Evolutionary conservation across 1,140 invertebrate species (phyloP).

Genomic region (Magallana angulata): DNA sequence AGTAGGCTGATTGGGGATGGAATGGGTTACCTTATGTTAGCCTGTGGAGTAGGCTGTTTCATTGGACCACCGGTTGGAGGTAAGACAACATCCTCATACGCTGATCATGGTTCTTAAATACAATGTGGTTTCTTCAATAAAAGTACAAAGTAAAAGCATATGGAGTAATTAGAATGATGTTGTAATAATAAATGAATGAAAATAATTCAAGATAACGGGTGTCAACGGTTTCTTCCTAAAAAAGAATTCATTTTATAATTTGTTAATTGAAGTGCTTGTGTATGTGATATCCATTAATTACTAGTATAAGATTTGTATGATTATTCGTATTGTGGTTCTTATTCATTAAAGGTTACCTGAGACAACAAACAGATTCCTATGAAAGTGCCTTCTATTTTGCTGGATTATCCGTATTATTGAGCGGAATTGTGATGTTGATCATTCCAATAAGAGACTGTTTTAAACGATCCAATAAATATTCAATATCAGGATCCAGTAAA

Average conservation of each 20-base stretch:
- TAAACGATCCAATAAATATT: background rate
- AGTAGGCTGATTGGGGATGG: conserved; percentile 65
- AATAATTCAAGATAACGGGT: too few relatives aligned
- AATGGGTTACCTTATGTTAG: conserved; percentile 72
- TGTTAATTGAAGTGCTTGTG: too few relatives aligned
- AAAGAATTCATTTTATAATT: too few relatives aligned
- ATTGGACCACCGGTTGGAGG: conserved; percentile 73
- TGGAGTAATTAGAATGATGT: too few relatives aligned
- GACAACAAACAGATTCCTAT: background rate
- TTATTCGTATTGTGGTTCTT: too few relatives aligned
- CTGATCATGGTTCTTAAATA: too few relatives aligned
- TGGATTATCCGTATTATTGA: background rate
- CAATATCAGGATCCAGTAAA: background rate
- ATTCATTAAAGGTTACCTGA: background rate
- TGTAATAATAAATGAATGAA: too few relatives aligned
- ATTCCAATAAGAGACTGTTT: background rate
- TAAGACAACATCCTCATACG: conserved; percentile 47
- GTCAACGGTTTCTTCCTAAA: too few relatives aligned
- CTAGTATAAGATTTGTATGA: too few relatives aligned
- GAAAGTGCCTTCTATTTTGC: background rate
- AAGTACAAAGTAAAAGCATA: too few relatives aligned
- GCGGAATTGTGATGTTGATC: background rate
- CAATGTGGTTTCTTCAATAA: too few relatives aligned
- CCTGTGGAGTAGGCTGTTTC: conserved; percentile 73
- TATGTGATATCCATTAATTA: too few relatives aligned